Evolutionary conservation across 2,888 invertebrate species (phyloP), one percentile per base, ranked within the genome.

Genomic region (Aplocera efformata): DNA sequence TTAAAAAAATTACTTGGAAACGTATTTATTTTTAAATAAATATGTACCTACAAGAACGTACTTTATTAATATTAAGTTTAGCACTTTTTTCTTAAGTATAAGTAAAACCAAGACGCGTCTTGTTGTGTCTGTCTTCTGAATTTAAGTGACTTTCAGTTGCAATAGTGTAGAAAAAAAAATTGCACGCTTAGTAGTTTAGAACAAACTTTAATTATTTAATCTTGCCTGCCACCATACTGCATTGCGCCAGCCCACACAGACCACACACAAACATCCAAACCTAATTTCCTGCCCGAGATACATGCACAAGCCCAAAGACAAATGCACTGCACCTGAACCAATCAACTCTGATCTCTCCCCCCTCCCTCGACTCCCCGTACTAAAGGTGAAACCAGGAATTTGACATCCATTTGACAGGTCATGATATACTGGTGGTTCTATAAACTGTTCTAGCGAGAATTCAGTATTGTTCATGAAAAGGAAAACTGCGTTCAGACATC

Each of bases 241-340:
- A 73, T 67, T 64, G 53, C 47, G 20, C 64, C 59, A 46, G 70
- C 73, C 63, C 56, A 56, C 68, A 69, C 55, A 52, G 51, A 54
- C 51, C 67, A 67, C 72, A 75, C 76, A 74, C 79, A 79, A 79
- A 83, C 79, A 78, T 75, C 76, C 78, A 85, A 86, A 86, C 84
- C 82, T 85, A 86, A 86, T 86, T 86, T 86, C 86, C 86, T 83
- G 84, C 84, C 85, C 84, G 77, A 84, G 84, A 81, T 84, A 81
- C 72, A 72, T 17, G 59, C 61, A 67, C 63, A 69, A 76, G 72
- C 80, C 78, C 72, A 75, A 82, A 84, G 85, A 85, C 84, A 84
- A 85, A 84, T 79, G 77, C 79, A 68, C 53, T 53, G 56, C 56
- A 52, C 47, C 63, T 56, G 48, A 47, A 56, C 84, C 79, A 75